A percentile compares a stretch with the other conserved stretches of the same genome.
phyloP scores from a whole-genome alignment of 1,140 invertebrate genomes.

The Neuroterus valhalla region DNA sequence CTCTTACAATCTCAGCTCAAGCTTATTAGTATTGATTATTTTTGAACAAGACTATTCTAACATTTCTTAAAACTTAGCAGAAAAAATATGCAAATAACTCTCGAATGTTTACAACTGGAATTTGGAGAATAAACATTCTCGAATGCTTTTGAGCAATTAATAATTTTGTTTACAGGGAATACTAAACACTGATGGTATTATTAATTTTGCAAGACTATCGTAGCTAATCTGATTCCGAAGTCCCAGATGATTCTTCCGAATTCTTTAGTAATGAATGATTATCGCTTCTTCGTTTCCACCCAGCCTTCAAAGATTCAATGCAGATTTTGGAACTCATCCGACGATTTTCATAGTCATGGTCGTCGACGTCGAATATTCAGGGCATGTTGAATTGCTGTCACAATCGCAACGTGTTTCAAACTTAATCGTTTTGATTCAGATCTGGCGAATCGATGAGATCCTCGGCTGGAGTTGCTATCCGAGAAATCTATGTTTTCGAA shows the following conservation, averaged over 20 bases:
- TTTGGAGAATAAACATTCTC: neutral
- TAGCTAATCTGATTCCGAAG: neutral
- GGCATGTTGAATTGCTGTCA: slow-evolving; percentile 62
- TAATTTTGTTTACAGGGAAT: neutral
- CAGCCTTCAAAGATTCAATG: slow-evolving; percentile 35
- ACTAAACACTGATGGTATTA: slow-evolving; percentile 15
- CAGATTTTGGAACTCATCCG: slow-evolving; percentile 2
- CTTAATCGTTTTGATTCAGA: slow-evolving; percentile 53
- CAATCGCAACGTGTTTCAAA: slow-evolving; percentile 60
- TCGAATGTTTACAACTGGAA: neutral
- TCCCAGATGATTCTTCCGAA: neutral
- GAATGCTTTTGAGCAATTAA: neutral
- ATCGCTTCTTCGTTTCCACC: slow-evolving; percentile 14
- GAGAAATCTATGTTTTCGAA: slow-evolving; percentile 49
- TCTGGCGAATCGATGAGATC: slow-evolving; percentile 50
- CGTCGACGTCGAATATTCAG: slow-evolving; percentile 56
- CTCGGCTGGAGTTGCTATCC: slow-evolving; percentile 38
- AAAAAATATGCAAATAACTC: neutral
- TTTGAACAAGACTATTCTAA: too few relatives aligned
- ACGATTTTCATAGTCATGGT: slow-evolving; percentile 49
- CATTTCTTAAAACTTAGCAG: too few relatives aligned
- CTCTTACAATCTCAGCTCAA: too few relatives aligned
- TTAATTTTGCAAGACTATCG: neutral
- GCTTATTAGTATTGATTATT: too few relatives aligned
- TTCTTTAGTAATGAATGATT: slow-evolving; percentile 12